Conservation (phyloP, 2,888 invertebrate genomes). For the Diaperis boleti region DNA sequence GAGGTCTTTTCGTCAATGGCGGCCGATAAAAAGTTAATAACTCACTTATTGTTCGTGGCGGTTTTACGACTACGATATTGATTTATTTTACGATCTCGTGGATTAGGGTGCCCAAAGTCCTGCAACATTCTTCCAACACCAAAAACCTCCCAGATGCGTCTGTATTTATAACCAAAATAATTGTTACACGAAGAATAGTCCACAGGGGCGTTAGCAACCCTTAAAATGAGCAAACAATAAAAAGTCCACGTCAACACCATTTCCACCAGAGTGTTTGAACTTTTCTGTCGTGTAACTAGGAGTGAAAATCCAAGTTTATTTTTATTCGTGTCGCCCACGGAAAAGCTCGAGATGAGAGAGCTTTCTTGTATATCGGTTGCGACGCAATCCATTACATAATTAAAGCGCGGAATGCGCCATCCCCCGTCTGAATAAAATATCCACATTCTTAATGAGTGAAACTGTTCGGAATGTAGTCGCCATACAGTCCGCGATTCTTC, state of each 20-base stretch:
- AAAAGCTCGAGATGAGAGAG: background rate
- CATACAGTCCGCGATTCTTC: background rate
- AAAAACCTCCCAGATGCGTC: no score
- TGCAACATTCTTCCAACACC: no score
- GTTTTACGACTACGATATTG: background rate
- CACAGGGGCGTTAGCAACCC: no score
- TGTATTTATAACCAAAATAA: no score
- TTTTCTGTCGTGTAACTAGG: background rate
- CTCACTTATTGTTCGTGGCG: background rate
- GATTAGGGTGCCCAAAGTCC: background rate
- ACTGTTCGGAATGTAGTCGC: conserved; percentile 12
- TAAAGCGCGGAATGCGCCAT: conserved; percentile 15
- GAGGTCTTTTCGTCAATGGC: background rate
- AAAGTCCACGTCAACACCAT: no score
- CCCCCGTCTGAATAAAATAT: conserved; percentile 18
- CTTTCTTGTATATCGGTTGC: conserved; percentile 2
- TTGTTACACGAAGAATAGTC: no score
- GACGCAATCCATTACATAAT: conserved; percentile 25
- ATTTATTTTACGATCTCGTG: background rate
- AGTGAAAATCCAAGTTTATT: conserved; percentile 4
- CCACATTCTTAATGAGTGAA: conserved; percentile 7
- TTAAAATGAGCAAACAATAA: no score
- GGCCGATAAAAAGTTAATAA: background rate
- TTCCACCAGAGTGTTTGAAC: background rate
- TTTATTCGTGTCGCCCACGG: conserved; percentile 3